Percentiles rank a stretch among this genome's conserved stretches.
phyloP scores from a whole-genome alignment of 2,113 vertebrate species.

The Odobenus rosmarus region DNA sequence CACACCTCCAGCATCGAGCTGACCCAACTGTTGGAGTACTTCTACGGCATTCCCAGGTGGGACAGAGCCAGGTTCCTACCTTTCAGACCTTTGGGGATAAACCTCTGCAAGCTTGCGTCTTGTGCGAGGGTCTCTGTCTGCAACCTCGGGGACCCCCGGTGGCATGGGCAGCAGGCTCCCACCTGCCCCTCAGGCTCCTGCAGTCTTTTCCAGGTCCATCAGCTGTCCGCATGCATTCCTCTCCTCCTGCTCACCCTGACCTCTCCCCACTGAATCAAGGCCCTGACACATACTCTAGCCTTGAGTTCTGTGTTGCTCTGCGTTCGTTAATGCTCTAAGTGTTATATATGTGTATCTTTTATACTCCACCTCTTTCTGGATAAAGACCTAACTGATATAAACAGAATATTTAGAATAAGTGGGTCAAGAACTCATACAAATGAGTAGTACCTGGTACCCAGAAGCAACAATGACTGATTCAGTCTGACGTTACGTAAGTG shows the following conservation, averaged over 20 bases:
- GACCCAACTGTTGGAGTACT: slow-evolving; percentile 87
- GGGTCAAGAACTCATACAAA: not conserved
- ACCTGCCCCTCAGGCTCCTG: not conserved
- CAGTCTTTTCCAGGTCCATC: not conserved
- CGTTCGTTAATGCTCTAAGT: not conserved
- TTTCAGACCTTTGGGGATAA: not conserved
- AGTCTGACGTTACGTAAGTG: no score
- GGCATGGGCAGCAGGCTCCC: not conserved
- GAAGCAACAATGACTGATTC: not conserved
- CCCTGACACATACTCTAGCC: not conserved
- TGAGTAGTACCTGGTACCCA: not conserved
- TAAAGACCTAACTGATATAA: not conserved
- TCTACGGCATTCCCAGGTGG: slow-evolving; percentile 88
- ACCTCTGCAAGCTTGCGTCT: not conserved
- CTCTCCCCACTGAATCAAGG: not conserved
- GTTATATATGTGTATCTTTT: not conserved
- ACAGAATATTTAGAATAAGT: not conserved
- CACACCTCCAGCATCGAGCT: slow-evolving; percentile 82
- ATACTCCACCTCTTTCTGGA: not conserved
- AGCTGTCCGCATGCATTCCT: rapidly evolving
- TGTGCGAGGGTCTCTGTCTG: not conserved
- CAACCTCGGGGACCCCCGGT: not conserved
- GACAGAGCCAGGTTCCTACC: not conserved
- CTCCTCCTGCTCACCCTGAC: not conserved
- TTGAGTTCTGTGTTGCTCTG: not conserved